These are phyloP conservation scores for Diadromus collaris DNA, from an alignment of 2,888 invertebrate genomes.

Conservation along the genomic window DNA sequence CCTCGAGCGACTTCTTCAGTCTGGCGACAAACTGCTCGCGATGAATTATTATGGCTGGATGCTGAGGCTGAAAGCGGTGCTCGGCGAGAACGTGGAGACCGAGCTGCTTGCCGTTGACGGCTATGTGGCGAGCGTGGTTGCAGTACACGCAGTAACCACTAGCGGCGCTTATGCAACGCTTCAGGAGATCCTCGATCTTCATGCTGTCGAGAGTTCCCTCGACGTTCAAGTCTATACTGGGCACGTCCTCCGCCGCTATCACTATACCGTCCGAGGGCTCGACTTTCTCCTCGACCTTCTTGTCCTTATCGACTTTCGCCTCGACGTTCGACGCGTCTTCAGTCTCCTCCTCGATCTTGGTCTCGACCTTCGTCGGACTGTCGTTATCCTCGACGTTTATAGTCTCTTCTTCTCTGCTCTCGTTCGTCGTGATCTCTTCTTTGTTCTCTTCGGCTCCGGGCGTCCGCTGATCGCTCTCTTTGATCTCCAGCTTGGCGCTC, in stretches of 20 bases:
- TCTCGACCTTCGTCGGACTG: neutral
- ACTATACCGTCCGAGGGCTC: constrained; percentile 78
- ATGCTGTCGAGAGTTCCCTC: constrained; percentile 89
- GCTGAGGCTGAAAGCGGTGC: constrained; percentile 85
- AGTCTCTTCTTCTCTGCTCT: constrained; percentile 56
- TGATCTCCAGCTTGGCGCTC: constrained; percentile 71
- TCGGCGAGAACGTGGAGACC: constrained; percentile 90
- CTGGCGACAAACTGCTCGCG: constrained; percentile 83
- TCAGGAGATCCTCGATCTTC: constrained; percentile 86
- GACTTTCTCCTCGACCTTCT: constrained; percentile 63
- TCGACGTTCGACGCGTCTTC: constrained; percentile 16
- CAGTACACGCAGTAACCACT: constrained; percentile 90
- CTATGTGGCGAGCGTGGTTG: constrained; percentile 92
- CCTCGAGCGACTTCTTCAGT: constrained; percentile 84
- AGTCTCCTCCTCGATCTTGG: neutral
- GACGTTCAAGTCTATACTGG: constrained; percentile 86
- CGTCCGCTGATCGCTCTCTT: constrained; percentile 22
- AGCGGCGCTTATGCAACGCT: constrained; percentile 87
- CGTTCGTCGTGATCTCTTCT: constrained; percentile 36
- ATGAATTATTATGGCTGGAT: constrained; percentile 78
- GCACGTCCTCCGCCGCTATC: constrained; percentile 85
- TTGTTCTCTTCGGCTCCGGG: constrained; percentile 52
- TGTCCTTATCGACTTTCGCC: neutral
- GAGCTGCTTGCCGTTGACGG: constrained; percentile 91
- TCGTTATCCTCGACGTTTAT: constrained; percentile 43